Base-by-base conservation (phyloP, 2,797 vertebrate genomes). In the Scyliorhinus canicula region DNA sequence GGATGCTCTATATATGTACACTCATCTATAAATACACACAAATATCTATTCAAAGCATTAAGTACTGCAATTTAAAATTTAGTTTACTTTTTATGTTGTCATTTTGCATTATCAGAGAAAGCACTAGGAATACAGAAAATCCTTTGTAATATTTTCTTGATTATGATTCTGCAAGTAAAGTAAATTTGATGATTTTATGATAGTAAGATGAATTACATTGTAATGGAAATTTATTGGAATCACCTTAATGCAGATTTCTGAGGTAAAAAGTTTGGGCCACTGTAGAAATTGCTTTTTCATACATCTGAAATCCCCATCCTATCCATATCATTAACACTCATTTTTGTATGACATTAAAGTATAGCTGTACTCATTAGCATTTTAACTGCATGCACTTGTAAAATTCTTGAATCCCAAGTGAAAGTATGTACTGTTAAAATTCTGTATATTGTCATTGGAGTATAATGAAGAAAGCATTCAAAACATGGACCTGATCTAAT, bases 401-500 rank as follows among this genome's bases (percentile, higher is more conserved):
- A 50, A 74, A 74, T 71, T 94, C 47, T 94, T 71, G 12, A 94
- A 35, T 94, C 65, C 47, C 93, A 94, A 47, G 93, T 94, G 69
- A 94, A 65, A 74, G 55, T 50, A 71, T 94, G 24, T 74, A 55
- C 93, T 94, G 67, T 52, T 94, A 47, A 67, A 69, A 69, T 52
- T 47, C 67, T 35, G 67, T 55, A 94, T 94, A 90, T 28, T 90
- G 86, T 31, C 57, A n/a, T 74, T 55, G 28, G 69, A 74, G 67
- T 71, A 52, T 74, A 74, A 94, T 74, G 44, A 74, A 55, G 47
- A 94, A 94, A 94, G 67, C 93, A 52, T 94, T 94, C 44, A 74
- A 71, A 94, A 71, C 93, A 52, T 71, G 47, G 50, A 35, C 52
- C 47, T 74, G 44, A 74, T 94, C 67, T 55, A 94, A 71, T 94